Percentiles rank a stretch among this genome's conserved stretches.
phyloP scores from a whole-genome alignment of 1,140 invertebrate species.

The Helicoverpa zea region DNA sequence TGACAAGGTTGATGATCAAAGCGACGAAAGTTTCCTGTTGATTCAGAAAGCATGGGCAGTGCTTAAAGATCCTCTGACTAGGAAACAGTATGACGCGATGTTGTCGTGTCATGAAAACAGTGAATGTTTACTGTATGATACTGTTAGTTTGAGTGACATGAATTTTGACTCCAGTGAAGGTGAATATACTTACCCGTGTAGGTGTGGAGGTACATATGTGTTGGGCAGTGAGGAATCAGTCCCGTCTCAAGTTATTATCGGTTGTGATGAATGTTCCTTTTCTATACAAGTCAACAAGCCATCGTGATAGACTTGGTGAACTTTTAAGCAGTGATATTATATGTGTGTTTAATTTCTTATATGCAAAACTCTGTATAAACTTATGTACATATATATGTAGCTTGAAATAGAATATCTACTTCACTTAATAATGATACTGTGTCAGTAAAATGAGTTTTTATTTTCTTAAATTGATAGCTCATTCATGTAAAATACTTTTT shows the following conservation, averaged over 20 bases:
- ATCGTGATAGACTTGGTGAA: neutral
- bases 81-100: constrained; percentile 88
- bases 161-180: constrained; percentile 73
- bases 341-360: neutral
- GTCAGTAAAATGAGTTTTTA: too few species aligned
- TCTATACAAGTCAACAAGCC: constrained; percentile 85
- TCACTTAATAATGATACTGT: too few species aligned
- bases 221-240: constrained; percentile 82
- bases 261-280: constrained; percentile 90
- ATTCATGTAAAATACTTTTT: too few species aligned
- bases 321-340: neutral
- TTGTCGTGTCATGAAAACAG: constrained; percentile 86
- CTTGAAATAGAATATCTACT: too few species aligned
- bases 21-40: constrained; percentile 81
- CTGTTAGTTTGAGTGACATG: constrained; percentile 86
- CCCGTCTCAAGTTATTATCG: constrained; percentile 83
- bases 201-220: constrained; percentile 89
- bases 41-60: constrained; percentile 90
- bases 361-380: neutral
- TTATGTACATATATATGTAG: too few species aligned
- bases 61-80: constrained; percentile 85
- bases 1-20: constrained; percentile 85
- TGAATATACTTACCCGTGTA: constrained; percentile 87
- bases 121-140: constrained; percentile 87
- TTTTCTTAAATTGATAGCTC: too few species aligned